phyloP scores from a whole-genome alignment of 2,113 vertebrate genomes.

The Cnemophilus loriae region DNA sequence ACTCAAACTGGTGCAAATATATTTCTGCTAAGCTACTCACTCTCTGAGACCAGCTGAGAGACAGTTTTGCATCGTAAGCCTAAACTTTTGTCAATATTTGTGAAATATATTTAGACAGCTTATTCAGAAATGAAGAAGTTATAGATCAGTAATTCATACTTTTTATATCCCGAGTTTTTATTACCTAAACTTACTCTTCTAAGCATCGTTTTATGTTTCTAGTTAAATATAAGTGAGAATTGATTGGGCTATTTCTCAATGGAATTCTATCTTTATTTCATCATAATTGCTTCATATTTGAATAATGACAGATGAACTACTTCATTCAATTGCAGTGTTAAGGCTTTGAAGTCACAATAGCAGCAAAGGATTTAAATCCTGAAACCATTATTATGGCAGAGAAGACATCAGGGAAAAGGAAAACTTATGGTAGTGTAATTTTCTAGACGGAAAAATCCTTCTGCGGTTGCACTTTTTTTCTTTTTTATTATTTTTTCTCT shows the following conservation, averaged over 20 bases:
- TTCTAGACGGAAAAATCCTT: conserved; percentile 42
- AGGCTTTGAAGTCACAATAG: conserved; percentile 77
- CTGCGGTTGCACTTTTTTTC: not conserved
- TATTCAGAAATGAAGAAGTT: conserved; percentile 52
- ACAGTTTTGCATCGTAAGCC: not conserved
- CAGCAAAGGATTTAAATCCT: conserved; percentile 76
- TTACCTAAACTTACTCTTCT: conserved; percentile 71
- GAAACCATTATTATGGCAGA: conserved; percentile 70
- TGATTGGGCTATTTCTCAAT: conserved; percentile 75
- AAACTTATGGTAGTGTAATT: conserved; percentile 70
- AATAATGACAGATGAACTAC: conserved; percentile 80
- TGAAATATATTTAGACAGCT: conserved; percentile 60
- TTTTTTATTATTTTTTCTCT: not conserved
- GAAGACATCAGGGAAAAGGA: conserved; percentile 67
- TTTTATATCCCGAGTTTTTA: conserved; percentile 67
- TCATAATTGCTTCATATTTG: conserved; percentile 82
- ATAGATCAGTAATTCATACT: conserved; percentile 70
- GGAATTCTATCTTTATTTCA: conserved; percentile 83
- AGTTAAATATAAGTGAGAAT: conserved; percentile 79
- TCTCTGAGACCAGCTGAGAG: not conserved
- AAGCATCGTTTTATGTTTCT: conserved; percentile 73
- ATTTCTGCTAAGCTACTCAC: not conserved
- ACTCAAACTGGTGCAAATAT: not conserved
- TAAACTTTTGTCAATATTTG: conserved; percentile 60
- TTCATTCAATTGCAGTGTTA: conserved; percentile 74